Conservation (phyloP, 2,888 invertebrate genomes). For the Apomyelois bistriatella region DNA sequence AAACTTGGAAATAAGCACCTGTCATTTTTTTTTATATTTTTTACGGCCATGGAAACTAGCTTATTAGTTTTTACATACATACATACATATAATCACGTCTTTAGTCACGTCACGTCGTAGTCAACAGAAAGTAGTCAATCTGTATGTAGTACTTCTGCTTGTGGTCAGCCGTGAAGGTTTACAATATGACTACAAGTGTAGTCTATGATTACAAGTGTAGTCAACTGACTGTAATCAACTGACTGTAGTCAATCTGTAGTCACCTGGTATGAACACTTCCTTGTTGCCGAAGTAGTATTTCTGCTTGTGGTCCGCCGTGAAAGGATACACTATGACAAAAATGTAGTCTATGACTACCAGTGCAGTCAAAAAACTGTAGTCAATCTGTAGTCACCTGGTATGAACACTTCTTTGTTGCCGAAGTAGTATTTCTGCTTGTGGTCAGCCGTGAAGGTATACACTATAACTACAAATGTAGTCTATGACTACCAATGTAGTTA, state of each 20-base stretch:
- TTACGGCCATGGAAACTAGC: no score
- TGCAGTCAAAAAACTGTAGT: not conserved
- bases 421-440: slow-evolving; percentile 99
- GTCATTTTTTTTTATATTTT: no score
- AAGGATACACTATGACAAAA: slow-evolving; percentile 99
- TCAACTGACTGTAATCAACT: not conserved
- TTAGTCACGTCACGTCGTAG: no score
- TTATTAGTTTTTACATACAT: no score
- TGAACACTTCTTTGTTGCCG: slow-evolving; percentile 98
- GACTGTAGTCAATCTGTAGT: slow-evolving; percentile 29
- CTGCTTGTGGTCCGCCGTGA: slow-evolving; percentile 99
- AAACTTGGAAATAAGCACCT: no score
- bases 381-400: slow-evolving; percentile 81
- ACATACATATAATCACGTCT: no score
- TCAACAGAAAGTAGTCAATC: not conserved
- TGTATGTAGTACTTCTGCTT: slow-evolving; percentile 98
- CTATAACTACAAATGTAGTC: no score
- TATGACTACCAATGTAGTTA: no score
- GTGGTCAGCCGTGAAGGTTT: slow-evolving; percentile 99
- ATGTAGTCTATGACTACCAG: no score
- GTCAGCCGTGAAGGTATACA: slow-evolving; percentile 99
- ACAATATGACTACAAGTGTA: slow-evolving; percentile 98
- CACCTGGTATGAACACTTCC: slow-evolving; percentile 92
- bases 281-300: slow-evolving; percentile 99
- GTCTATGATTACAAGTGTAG: no score